These are phyloP conservation scores for Phaetusa simplex DNA, from an alignment of 2,113 vertebrate species.

Conservation along the genomic window DNA sequence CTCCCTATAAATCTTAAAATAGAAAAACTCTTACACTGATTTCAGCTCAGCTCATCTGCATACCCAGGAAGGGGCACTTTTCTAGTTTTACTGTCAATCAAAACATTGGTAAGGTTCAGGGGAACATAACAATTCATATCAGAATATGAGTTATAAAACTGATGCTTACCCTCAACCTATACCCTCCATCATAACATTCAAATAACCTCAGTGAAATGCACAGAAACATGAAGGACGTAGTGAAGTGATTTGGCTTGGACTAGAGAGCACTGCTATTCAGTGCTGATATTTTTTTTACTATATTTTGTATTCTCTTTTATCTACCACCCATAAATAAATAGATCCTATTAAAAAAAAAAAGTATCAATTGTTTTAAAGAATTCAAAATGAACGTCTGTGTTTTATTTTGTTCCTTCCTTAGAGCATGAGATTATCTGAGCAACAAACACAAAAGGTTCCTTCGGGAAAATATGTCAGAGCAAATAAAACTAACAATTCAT, in stretches of 20 bases:
- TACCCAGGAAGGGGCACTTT: background rate
- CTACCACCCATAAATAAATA: background rate
- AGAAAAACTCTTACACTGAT: background rate
- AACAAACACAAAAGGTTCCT: background rate
- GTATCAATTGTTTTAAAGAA: background rate
- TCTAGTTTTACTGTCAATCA: background rate
- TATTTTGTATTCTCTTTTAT: background rate
- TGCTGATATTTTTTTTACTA: background rate
- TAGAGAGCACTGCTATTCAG: background rate
- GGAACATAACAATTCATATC: background rate
- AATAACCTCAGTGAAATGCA: background rate
- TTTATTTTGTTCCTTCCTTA: background rate
- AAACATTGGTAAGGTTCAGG: background rate
- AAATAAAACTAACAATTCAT: constrained; percentile 21
- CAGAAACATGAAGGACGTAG: background rate
- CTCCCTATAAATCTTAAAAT: background rate
- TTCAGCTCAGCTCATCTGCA: background rate
- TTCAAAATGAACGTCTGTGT: background rate
- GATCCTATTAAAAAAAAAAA: background rate
- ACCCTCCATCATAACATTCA: background rate
- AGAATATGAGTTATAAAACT: background rate
- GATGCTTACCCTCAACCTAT: background rate
- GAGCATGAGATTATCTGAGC: background rate
- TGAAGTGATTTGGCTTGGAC: background rate
- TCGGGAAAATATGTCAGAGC: background rate